Base-by-base conservation (phyloP, 2,888 invertebrate species). In the Hydriomena furcata region DNA sequence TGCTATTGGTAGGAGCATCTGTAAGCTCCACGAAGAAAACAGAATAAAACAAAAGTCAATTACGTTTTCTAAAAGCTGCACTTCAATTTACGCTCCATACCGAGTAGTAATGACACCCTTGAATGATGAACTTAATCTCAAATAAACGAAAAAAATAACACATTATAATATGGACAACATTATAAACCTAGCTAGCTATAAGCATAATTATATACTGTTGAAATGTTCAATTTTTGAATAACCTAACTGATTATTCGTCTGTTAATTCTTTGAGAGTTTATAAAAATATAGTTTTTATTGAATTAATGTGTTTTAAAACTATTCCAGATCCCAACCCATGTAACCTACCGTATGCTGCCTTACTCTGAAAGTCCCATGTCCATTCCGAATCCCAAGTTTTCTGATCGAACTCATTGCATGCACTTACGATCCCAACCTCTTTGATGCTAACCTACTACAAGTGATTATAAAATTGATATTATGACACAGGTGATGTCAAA, bases 1-100 rank as follows among this genome's bases (percentile, higher is more conserved):
- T 49, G 90, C 90, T 12, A 73, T 89, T 48, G 90, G 90, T 52
- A 83, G 71, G 56, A 88, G 81, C 66, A 89, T 90, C 66, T 82
- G 81, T 59, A 86, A 85, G 60, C 66, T 88, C 32, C 78, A 78
- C 47, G 80, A 79, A 53, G 84, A 84, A 66, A 80, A 65, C 58
- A 77, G 65, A 64, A 62, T 58, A 32, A 84, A 82, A 66, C 78
- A 74, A 60, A 85, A 86, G 63, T 66, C 76, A 13, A 81, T 84
- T 55, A 72, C 72, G 2, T 82, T 87, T 67, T 85, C 89, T 5
- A 84, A 87, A 64, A 86, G 81, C 65, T 86, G 82, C 61, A 79
- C 84, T 1, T 82, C 88, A 8, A 79, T 88, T 52, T 89, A 84
- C 52, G 71, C 81, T 7, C 87, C 88, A 0, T 90, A 84, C 55